phyloP scores from a whole-genome alignment of 2,113 vertebrate genomes.

The Embiotoca jacksoni region DNA sequence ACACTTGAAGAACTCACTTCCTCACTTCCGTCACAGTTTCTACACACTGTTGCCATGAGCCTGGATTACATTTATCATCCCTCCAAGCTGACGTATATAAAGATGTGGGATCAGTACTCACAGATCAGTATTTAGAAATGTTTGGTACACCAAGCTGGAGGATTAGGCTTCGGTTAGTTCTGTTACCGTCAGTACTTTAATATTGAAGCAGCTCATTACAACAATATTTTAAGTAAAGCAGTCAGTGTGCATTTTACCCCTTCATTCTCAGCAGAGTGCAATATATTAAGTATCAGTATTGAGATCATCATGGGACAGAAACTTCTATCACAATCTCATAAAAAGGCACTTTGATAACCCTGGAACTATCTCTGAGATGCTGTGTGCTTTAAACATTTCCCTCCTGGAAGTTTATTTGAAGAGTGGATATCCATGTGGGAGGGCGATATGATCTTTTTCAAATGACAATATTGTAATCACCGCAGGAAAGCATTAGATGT shows the following conservation, averaged over 20 bases:
- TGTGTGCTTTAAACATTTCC: slow-evolving; percentile 9
- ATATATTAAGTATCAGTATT: slow-evolving; percentile 6
- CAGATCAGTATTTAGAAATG: slow-evolving; percentile 25
- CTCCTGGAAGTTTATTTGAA: neutral
- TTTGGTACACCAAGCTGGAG: slow-evolving; percentile 16
- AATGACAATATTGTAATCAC: neutral
- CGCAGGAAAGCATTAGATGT: neutral
- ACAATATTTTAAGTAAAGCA: neutral
- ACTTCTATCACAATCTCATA: slow-evolving; percentile 23
- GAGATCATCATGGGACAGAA: slow-evolving; percentile 5
- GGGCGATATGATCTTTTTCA: neutral
- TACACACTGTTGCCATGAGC: slow-evolving; percentile 3
- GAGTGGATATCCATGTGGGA: neutral
- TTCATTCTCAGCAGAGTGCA: slow-evolving; percentile 3
- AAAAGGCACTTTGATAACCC: slow-evolving; percentile 17
- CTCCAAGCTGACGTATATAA: slow-evolving; percentile 21
- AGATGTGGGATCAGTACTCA: slow-evolving; percentile 25
- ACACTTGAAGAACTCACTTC: neutral
- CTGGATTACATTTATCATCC: slow-evolving; percentile 9
- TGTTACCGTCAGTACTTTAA: slow-evolving; percentile 19
- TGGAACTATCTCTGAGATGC: slow-evolving; percentile 1
- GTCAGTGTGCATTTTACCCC: slow-evolving; percentile 10
- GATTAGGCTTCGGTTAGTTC: neutral
- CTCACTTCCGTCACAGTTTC: slow-evolving; percentile 3
- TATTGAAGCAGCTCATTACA: slow-evolving; percentile 14